Evolutionary conservation across 2,797 vertebrate genomes (phyloP).

Genomic region (Lophius americanus): DNA sequence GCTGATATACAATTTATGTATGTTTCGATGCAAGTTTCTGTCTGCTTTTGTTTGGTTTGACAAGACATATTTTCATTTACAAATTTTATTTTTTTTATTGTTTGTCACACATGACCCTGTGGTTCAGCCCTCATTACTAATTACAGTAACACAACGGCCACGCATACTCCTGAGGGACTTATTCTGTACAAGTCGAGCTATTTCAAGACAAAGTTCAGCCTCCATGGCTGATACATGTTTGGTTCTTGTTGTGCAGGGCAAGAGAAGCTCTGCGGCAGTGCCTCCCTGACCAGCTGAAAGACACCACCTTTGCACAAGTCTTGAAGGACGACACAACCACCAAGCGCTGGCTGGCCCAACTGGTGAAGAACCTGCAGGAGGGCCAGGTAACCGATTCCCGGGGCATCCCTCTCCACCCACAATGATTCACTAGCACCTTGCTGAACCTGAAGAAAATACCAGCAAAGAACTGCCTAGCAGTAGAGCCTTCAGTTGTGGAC

Average conservation of each 20-base stretch:
- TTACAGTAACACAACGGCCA: too few species aligned
- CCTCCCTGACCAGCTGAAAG: constrained; percentile 95
- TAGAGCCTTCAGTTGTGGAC: background rate
- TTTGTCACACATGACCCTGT: too few species aligned
- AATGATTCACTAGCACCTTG: constrained; percentile 62
- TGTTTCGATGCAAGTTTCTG: too few species aligned
- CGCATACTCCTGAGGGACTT: too few species aligned
- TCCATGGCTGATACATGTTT: background rate
- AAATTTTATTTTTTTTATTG: too few species aligned
- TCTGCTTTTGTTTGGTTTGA: too few species aligned
- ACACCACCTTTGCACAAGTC: constrained; percentile 93
- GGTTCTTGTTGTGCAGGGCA: constrained; percentile 77
- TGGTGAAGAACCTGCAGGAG: constrained; percentile 95
- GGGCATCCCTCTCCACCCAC: constrained; percentile 89
- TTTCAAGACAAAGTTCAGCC: too few species aligned
- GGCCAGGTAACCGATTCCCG: constrained; percentile 92
- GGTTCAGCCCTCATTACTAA: too few species aligned
- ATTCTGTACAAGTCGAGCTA: too few species aligned
- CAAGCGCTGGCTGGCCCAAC: constrained; percentile 95
- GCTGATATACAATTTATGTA: too few species aligned
- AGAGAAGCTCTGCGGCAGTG: constrained; percentile 95
- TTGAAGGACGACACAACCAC: constrained; percentile 96
- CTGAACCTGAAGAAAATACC: constrained; percentile 15
- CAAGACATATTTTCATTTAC: too few species aligned
- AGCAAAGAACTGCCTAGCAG: constrained; percentile 34